Conservation (phyloP, 2,797 vertebrate genomes). For the Acrossocheilus wenchowensis region DNA sequence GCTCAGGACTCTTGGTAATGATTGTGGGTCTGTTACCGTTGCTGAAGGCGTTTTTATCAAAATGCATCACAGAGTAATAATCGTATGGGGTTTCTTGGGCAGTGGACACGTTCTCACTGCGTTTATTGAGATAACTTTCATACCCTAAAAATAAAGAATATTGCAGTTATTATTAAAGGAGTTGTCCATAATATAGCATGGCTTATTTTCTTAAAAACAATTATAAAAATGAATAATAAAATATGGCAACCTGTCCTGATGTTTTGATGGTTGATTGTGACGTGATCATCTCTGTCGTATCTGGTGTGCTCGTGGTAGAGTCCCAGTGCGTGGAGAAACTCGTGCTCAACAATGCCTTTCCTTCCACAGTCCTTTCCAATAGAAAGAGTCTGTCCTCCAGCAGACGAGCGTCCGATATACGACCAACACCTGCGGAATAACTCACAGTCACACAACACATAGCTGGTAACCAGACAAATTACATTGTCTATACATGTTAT, state of each 20-base stretch:
- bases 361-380: conserved; percentile 79
- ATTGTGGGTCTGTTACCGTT: too few species aligned
- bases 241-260: conserved; percentile 72
- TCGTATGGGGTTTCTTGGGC: too few species aligned
- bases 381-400: conserved; percentile 77
- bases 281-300: background rate
- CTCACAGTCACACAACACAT: too few species aligned
- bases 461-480: too few species aligned
- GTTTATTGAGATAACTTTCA: conserved; percentile 70
- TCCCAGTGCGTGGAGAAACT: conserved; percentile 86
- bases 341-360: conserved; percentile 77
- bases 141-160: conserved; percentile 48
- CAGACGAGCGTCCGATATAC: conserved; percentile 65
- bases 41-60: too few species aligned
- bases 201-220: background rate
- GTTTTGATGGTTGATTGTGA: conserved; percentile 68
- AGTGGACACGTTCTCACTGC: too few species aligned
- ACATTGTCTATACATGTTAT: too few species aligned
- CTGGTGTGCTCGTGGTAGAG: conserved; percentile 89
- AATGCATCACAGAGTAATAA: too few species aligned
- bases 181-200: too few species aligned
- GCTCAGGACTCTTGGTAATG: too few species aligned
- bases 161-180: too few species aligned
- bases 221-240: background rate
- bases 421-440: conserved; percentile 82